A percentile compares a stretch with the other conserved stretches of the same genome.
Conservation (phyloP, 2,888 invertebrate genomes). For the Drosophila mimica region DNA sequence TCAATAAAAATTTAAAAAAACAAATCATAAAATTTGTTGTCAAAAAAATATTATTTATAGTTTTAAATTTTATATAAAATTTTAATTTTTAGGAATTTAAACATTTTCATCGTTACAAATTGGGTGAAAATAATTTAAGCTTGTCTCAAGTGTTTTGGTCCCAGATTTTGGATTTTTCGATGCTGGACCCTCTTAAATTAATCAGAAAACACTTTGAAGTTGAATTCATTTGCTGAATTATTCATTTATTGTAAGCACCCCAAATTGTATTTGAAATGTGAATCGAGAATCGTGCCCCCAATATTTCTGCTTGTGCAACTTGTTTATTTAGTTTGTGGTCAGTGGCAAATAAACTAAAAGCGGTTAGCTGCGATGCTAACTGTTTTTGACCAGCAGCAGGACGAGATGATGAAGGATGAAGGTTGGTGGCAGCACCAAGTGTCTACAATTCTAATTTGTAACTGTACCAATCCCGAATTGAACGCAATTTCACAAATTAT, state of each 20-base stretch:
- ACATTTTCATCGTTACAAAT: neutral
- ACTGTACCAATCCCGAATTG: neutral
- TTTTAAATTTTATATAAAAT: neutral
- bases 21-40: neutral
- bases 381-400: neutral
- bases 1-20: neutral
- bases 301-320: neutral
- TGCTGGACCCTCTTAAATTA: neutral
- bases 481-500: slow-evolving; percentile 1
- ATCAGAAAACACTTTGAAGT: slow-evolving; percentile 12
- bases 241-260: slow-evolving; percentile 8
- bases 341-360: neutral
- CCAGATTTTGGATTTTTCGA: neutral
- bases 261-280: neutral
- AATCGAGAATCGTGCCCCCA: neutral
- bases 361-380: neutral
- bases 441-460: neutral
- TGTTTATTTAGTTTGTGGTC: neutral
- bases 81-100: neutral
- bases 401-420: neutral
- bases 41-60: neutral
- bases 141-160: neutral
- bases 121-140: neutral
- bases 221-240: slow-evolving; percentile 20
- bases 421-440: neutral